These are phyloP conservation scores for Cheilosia impressa DNA, from an alignment of 2,888 invertebrate genomes.

Conservation along the genomic window DNA sequence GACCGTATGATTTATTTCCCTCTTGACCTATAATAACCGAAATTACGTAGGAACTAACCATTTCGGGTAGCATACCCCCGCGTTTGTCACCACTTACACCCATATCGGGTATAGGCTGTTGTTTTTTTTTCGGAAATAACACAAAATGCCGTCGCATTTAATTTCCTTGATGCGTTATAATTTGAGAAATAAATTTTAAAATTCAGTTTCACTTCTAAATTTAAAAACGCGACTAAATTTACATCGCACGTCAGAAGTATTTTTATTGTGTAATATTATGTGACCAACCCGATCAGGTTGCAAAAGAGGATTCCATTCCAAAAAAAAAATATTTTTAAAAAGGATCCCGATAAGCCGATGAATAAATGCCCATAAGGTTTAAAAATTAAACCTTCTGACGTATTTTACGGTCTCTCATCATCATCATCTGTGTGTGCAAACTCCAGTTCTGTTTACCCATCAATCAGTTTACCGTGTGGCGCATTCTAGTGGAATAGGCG, in stretches of 20 bases:
- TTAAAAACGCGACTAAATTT: too few species aligned
- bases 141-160: too few species aligned
- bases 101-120: not conserved
- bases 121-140: not conserved
- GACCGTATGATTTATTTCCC: not conserved
- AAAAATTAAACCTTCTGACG: not conserved
- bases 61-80: not conserved
- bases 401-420: not conserved
- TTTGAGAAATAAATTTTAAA: too few species aligned
- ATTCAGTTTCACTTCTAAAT: too few species aligned
- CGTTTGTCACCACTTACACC: not conserved
- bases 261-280: too few species aligned
- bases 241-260: too few species aligned
- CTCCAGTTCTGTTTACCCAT: not conserved
- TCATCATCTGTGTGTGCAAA: not conserved
- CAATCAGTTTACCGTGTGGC: not conserved
- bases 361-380: not conserved
- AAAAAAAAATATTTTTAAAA: not conserved
- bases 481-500: not conserved
- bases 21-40: conserved; percentile 25
- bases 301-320: too few species aligned
- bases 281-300: too few species aligned
- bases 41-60: conserved; percentile 5
- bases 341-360: not conserved
- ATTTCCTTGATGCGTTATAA: too few species aligned